phyloP scores from a whole-genome alignment of 1,140 invertebrate genomes.

The Drosophila lini region DNA sequence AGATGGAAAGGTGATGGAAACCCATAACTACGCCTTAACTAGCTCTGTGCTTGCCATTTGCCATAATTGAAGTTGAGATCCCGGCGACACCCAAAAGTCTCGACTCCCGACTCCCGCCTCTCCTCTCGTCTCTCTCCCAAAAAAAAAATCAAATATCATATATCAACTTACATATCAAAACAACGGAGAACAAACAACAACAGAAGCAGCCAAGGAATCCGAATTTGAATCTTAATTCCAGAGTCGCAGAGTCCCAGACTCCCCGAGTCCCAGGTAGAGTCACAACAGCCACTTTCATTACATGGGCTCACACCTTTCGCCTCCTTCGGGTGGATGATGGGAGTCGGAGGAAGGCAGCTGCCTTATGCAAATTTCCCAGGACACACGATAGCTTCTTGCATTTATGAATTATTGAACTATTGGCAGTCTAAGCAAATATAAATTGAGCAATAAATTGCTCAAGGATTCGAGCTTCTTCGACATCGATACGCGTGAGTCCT shows the following conservation, averaged over 20 bases:
- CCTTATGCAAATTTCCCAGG: slow-evolving; percentile 68
- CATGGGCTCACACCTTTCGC: slow-evolving; percentile 72
- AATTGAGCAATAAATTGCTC: slow-evolving; percentile 77
- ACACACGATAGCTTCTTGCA: slow-evolving; percentile 58
- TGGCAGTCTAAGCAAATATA: slow-evolving; percentile 81
- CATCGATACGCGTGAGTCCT: slow-evolving; percentile 75
- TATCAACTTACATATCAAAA: slow-evolving; percentile 82
- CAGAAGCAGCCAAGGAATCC: slow-evolving; percentile 16
- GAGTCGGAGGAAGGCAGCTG: slow-evolving; percentile 49
- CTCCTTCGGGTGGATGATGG: slow-evolving; percentile 2
- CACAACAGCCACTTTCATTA: slow-evolving; percentile 48
- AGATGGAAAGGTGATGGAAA: slow-evolving; percentile 12
- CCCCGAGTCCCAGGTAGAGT: slow-evolving; percentile 51
- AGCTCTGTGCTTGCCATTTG: slow-evolving; percentile 38
- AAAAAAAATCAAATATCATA: slow-evolving; percentile 78
- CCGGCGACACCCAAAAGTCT: slow-evolving; percentile 44
- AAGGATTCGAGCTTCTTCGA: slow-evolving; percentile 21
- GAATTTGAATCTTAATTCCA: neutral
- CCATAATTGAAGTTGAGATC: slow-evolving; percentile 65
- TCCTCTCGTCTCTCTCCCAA: slow-evolving; percentile 11
- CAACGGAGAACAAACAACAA: slow-evolving; percentile 72
- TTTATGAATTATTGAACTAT: slow-evolving; percentile 81
- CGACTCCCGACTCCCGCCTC: neutral
- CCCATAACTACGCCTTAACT: slow-evolving; percentile 19
- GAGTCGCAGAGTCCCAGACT: slow-evolving; percentile 39